Percentiles rank a stretch among this genome's conserved stretches.
These are phyloP conservation scores for Alsophila aescularia DNA, from an alignment of 2,888 invertebrate species.

Conservation along the genomic window DNA sequence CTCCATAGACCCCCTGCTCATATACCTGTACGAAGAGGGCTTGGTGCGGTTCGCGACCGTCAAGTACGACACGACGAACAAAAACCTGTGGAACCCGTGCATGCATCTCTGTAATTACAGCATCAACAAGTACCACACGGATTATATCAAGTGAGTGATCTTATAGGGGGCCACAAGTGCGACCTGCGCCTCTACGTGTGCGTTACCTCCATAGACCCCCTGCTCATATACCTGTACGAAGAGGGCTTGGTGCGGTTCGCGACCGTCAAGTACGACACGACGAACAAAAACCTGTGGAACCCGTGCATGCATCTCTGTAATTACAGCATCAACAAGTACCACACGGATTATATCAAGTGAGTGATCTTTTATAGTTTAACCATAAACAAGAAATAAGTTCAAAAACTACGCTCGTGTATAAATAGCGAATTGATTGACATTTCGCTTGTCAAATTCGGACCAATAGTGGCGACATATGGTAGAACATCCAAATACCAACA, in stretches of 20 bases:
- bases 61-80: slow-evolving; percentile 95
- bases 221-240: slow-evolving; percentile 97
- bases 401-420: too few species aligned
- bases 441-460: too few species aligned
- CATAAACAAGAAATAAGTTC: too few species aligned
- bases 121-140: slow-evolving; percentile 98
- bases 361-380: slow-evolving; percentile 90
- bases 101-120: slow-evolving; percentile 99
- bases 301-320: slow-evolving; percentile 99
- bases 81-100: slow-evolving; percentile 97
- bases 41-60: slow-evolving; percentile 97
- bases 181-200: slow-evolving; percentile 97
- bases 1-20: slow-evolving; percentile 95
- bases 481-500: too few species aligned
- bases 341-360: slow-evolving; percentile 97
- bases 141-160: slow-evolving; percentile 95
- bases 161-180: slow-evolving; percentile 97
- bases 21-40: slow-evolving; percentile 98
- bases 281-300: slow-evolving; percentile 96
- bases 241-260: slow-evolving; percentile 98
- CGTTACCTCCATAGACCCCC: slow-evolving; percentile 97
- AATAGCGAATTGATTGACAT: too few species aligned
- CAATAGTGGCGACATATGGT: too few species aligned
- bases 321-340: slow-evolving; percentile 99
- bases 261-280: slow-evolving; percentile 96